These are phyloP conservation scores for Lasioglossum leucozonium DNA, from an alignment of 2,888 invertebrate genomes.

Conservation along the genomic window DNA sequence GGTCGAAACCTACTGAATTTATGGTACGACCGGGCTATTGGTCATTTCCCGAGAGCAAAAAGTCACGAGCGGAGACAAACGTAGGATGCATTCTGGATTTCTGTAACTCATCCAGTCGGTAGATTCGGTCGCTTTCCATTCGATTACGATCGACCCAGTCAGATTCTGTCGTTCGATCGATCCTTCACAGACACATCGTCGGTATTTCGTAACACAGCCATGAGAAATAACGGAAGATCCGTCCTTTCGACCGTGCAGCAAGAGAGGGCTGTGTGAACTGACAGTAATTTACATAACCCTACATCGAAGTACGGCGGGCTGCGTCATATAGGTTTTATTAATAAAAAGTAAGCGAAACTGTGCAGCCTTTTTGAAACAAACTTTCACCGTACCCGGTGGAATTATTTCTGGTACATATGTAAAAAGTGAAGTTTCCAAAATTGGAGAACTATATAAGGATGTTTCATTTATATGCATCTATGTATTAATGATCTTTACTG, in stretches of 20 bases:
- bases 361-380: neutral
- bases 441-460: neutral
- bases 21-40: slow-evolving; percentile 16
- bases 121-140: slow-evolving; percentile 25
- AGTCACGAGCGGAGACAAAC: slow-evolving; percentile 23
- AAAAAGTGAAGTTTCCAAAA: neutral
- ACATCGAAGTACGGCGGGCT: neutral
- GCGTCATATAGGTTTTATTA: neutral
- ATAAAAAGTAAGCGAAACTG: neutral
- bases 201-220: slow-evolving; percentile 38
- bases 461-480: too few species aligned
- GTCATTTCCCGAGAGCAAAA: slow-evolving; percentile 13
- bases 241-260: slow-evolving; percentile 35
- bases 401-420: neutral
- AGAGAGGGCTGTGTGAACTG: slow-evolving; percentile 20
- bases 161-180: slow-evolving; percentile 22
- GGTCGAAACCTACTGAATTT: slow-evolving; percentile 3
- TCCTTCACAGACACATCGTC: slow-evolving; percentile 14
- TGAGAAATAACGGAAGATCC: slow-evolving; percentile 31
- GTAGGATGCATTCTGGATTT: slow-evolving; percentile 33
- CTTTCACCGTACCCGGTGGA: neutral
- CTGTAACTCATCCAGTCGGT: slow-evolving; percentile 34
- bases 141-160: slow-evolving; percentile 41
- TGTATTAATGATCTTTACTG: too few species aligned
- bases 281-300: slow-evolving; percentile 43